Evolutionary conservation across 2,113 vertebrate species (phyloP).

Genomic region (Chascanopsetta lugubris): DNA sequence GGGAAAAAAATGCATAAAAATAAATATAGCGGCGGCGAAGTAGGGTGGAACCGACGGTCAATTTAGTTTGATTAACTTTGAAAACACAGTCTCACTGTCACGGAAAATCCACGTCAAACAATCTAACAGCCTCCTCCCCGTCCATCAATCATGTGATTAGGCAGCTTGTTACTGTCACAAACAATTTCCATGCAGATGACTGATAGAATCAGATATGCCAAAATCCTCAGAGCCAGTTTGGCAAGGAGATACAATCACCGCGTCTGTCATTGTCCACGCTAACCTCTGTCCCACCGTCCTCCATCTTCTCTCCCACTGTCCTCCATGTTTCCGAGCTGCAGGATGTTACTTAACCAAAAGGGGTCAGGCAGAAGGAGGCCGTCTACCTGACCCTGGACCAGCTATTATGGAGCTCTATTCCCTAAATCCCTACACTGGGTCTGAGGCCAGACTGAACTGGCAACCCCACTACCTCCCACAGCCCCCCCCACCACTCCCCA

Average conservation of each 20-base stretch:
- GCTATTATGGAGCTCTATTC: constrained; percentile 81
- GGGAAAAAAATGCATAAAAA: constrained; percentile 26
- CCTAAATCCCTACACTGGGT: constrained; percentile 75
- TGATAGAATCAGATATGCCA: constrained; percentile 64
- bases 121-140: constrained; percentile 55
- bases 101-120: constrained; percentile 57
- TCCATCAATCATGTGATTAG: constrained; percentile 75
- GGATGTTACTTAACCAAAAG: constrained; percentile 79
- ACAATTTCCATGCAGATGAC: constrained; percentile 60
- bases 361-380: constrained; percentile 67
- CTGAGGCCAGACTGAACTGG: constrained; percentile 66
- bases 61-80: constrained; percentile 61
- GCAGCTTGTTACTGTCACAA: constrained; percentile 76
- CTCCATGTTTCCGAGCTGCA: constrained; percentile 37
- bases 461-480: too few relatives aligned
- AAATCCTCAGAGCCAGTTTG: constrained; percentile 48
- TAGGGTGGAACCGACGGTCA: constrained; percentile 29
- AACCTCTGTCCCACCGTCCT: constrained; percentile 11
- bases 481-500: too few relatives aligned
- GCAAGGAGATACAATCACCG: constrained; percentile 32
- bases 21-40: constrained; percentile 27
- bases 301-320: constrained; percentile 2
- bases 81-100: constrained; percentile 63
- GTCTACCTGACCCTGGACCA: constrained; percentile 78
- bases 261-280: neutral